Percentiles rank a stretch among this genome's conserved stretches.
Evolutionary conservation across 2,113 vertebrate species (phyloP).

Genomic region (Ariopsis seemanni): DNA sequence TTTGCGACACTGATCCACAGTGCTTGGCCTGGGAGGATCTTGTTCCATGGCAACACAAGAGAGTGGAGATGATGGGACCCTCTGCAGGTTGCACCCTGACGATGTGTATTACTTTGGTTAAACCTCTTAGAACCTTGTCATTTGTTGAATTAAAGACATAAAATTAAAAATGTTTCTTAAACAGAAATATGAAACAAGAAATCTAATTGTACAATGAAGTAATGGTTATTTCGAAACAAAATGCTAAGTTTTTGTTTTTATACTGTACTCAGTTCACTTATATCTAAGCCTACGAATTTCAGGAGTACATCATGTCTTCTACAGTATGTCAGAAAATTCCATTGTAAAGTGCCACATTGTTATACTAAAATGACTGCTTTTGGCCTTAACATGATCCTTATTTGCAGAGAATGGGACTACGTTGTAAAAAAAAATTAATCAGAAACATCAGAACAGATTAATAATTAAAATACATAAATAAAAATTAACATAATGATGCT

Average conservation of each 20-base stretch:
- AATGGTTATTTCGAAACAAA: background rate
- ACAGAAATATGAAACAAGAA: background rate
- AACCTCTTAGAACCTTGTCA: background rate
- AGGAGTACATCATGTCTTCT: background rate
- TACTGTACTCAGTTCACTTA: background rate
- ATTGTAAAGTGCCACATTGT: background rate
- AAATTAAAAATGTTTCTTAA: background rate
- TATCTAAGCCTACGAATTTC: background rate
- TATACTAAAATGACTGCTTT: background rate
- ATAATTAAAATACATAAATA: background rate
- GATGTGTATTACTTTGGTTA: background rate
- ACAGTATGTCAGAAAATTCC: background rate
- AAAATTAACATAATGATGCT: background rate
- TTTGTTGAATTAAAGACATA: background rate
- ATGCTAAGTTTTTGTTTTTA: background rate
- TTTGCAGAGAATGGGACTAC: background rate
- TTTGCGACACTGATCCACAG: too few species aligned
- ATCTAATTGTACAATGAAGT: background rate
- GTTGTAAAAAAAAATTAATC: background rate
- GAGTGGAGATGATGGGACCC: too few species aligned
- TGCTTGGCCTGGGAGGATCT: too few species aligned
- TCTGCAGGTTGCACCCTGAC: background rate
- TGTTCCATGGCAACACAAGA: too few species aligned
- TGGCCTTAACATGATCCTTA: background rate
- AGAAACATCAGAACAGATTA: background rate